Base-by-base conservation (phyloP, 2,113 vertebrate genomes). In the Gorsachius goisagi region DNA sequence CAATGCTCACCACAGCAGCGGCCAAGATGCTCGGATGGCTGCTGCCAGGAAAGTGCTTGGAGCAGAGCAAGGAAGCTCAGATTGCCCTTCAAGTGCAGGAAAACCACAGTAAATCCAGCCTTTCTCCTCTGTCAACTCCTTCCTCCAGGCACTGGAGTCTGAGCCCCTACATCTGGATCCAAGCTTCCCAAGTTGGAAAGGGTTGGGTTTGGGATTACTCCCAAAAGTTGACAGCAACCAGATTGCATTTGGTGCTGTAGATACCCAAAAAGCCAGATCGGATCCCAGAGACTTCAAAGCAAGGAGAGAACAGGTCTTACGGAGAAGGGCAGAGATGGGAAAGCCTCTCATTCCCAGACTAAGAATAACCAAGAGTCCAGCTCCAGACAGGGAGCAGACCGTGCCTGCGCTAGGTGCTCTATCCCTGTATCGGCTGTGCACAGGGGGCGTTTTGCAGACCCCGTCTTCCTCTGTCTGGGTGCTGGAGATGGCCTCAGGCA, bases 391-490 rank as follows among this genome's bases (percentile, higher is more conserved):
- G 58, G 45, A 85, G 14, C 37, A 71, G 63, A 9, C 18, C 4
- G 6, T 11, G 39, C 2, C 0, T 21, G 20, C 1, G 0, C 30
- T 16, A n/a, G 55, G 49, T 50, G 50, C 27, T 58, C 73, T 10
- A 5, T 21, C 24, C 39, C 41, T 24, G 5, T 5, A 4, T 0
- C 4, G n/a, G 24, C 9, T 18, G 41, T 33, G 78, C 28, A 35
- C 74, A 37, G 49, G 20, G 78, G 60, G 9, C 32, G 66, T 33
- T 55, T 9, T 2, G 2, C 58, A 47, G 60, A 15, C 2, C 12
- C 26, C n/a, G 6, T 18, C n/a, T n/a, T 87, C 44, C 37, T 53
- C 32, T 73, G 78, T 5, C 59, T 78, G 52, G 15, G 45, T 20
- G 55, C 53, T 81, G 83, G 56, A 47, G 52, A 24, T 7, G 53